Evolutionary conservation across 2,113 vertebrate species (phyloP), one percentile per base, ranked within the genome.

Genomic region (Erinaceus europaeus): DNA sequence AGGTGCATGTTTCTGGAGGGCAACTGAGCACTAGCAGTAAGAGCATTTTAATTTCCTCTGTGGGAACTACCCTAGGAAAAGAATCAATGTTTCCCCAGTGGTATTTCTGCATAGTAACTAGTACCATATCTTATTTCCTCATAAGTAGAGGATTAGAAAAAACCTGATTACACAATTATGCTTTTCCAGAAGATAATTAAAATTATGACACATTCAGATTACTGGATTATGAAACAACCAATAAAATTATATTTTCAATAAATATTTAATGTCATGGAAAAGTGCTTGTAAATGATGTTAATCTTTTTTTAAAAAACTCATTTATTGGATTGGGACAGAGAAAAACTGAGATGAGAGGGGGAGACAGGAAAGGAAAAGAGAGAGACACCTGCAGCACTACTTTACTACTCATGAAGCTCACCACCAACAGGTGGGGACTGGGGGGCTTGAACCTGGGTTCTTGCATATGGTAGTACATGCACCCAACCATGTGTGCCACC

Each of bases 171-270:
- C 80, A 81, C 14, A 83, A 46, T 50, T 87, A 17, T 23, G 46
- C 52, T n/a, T 36, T 68, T 69, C 67, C 57, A 86, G 42, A 71
- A 29, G 11, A 65, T 73, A 91, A 61, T 55, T 80, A 79, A 75
- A 83, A n/a, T 61, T 74, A 64, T 50, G 17, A 52, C 44, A 72
- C 65, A 84, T 72, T 68, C 52, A 87, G 25, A 23, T 64, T 79
- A 83, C 36, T 85, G 59, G 59, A 68, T 69, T 78, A 85, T 34
- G 91, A 59, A 44, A 79, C 9, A 72, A 55, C 10, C 42, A 92
- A 81, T 48, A 77, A 69, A 53, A n/a, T n/a, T 40, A 65, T 32
- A 83, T 80, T 92, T 93, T 92, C 32, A 76, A 81, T 21, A 90
- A 88, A 29, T 46, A 79, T 14, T 82, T 73, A 90, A 82, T 88